These are phyloP conservation scores for Chloromyia formosa DNA, from an alignment of 2,888 invertebrate genomes.

Conservation along the genomic window DNA sequence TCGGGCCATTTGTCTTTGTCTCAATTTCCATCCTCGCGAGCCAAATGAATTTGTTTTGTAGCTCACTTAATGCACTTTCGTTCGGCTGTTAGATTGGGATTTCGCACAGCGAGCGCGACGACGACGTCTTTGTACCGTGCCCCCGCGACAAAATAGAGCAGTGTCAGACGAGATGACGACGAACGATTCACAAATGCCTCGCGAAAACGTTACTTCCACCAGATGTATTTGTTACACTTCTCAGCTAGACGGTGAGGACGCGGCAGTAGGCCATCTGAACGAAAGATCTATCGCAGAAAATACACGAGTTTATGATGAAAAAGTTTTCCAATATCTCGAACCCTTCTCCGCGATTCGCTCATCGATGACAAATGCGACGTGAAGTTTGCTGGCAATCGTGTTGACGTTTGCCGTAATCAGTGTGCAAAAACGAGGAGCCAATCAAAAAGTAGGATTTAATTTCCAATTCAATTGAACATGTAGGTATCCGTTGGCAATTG, in stretches of 20 bases:
- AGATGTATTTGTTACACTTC: neutral
- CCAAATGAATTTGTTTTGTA: neutral
- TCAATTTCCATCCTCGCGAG: slow-evolving; percentile 45
- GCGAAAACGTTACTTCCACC: slow-evolving; percentile 7
- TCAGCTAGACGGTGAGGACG: slow-evolving; percentile 9
- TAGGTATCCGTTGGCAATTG: too few species aligned
- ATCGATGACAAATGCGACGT: slow-evolving; percentile 49
- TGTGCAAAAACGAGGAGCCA: neutral
- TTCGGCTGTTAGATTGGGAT: neutral
- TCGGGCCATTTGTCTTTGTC: slow-evolving; percentile 45
- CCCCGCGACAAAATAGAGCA: slow-evolving; percentile 27
- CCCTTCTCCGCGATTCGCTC: slow-evolving; percentile 47
- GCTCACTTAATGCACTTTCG: slow-evolving; percentile 25
- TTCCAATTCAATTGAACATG: too few species aligned
- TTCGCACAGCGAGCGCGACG: slow-evolving; percentile 10
- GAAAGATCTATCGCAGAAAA: slow-evolving; percentile 19
- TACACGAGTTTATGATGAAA: slow-evolving; percentile 28
- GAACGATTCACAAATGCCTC: neutral
- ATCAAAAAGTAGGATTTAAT: too few species aligned
- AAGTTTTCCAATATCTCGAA: slow-evolving; percentile 10
- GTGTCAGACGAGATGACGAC: slow-evolving; percentile 41
- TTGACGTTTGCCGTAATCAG: slow-evolving; percentile 26
- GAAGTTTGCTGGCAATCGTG: slow-evolving; percentile 40
- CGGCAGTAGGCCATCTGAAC: slow-evolving; percentile 28
- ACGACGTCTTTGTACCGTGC: slow-evolving; percentile 40